Percentiles rank a stretch among this genome's conserved stretches.
Evolutionary conservation across 2,113 vertebrate species (phyloP).

Genomic region (Lagopus leucura): DNA sequence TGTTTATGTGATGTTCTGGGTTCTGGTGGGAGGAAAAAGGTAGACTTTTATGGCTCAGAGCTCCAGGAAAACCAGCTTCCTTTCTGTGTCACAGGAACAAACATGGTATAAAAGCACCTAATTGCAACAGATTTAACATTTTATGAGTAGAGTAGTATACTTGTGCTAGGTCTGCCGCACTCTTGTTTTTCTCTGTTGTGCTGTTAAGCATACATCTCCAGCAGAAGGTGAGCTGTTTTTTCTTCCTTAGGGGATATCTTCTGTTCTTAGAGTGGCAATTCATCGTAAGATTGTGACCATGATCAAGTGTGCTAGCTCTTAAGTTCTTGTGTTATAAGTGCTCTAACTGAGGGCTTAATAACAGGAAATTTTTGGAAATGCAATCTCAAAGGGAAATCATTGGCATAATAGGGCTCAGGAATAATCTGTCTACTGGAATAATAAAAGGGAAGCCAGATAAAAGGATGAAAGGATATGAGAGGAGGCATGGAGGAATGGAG

Average conservation of each 20-base stretch:
- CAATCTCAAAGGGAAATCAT: background rate
- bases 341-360: background rate
- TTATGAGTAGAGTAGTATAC: slow-evolving; percentile 10
- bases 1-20: background rate
- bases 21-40: background rate
- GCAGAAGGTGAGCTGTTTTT: background rate
- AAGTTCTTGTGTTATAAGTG: background rate
- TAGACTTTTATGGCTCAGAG: background rate
- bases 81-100: slow-evolving; percentile 22
- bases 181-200: background rate
- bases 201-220: background rate
- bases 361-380: background rate
- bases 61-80: slow-evolving; percentile 21
- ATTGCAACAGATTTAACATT: slow-evolving; percentile 5
- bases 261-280: background rate
- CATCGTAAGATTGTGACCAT: background rate
- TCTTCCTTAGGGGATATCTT: background rate
- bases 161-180: background rate
- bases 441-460: slow-evolving; percentile 25
- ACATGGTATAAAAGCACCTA: slow-evolving; percentile 17
- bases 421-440: slow-evolving; percentile 18
- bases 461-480: slow-evolving; percentile 22
- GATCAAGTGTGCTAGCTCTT: background rate
- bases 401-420: background rate
- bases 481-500: background rate